Evolutionary conservation across 2,888 invertebrate species (phyloP).

Genomic region (Volucella bombylans): DNA sequence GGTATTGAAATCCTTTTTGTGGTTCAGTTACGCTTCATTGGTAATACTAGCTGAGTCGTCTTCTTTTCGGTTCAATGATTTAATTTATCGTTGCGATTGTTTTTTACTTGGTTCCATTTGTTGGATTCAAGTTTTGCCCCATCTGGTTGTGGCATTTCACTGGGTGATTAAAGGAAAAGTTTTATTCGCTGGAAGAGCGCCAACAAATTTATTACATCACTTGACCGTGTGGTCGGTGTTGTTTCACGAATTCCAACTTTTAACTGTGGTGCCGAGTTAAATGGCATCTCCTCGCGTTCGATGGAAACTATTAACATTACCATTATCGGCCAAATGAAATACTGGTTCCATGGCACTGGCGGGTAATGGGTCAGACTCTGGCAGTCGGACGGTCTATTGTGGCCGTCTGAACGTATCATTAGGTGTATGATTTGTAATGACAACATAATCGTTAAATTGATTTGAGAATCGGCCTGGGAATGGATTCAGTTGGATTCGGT

Average conservation of each 20-base stretch:
- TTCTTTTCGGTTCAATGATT: conserved; percentile 59
- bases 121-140: conserved; percentile 54
- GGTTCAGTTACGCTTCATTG: conserved; percentile 22
- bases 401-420: conserved; percentile 74
- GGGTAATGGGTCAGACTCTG: conserved; percentile 25
- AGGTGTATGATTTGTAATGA: conserved; percentile 76
- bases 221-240: conserved; percentile 39
- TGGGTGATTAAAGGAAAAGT: conserved; percentile 66
- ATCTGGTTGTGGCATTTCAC: conserved; percentile 69
- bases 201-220: conserved; percentile 67
- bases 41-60: conserved; percentile 19
- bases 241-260: conserved; percentile 30
- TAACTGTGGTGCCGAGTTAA: conserved; percentile 18
- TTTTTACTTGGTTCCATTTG: conserved; percentile 10
- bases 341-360: conserved; percentile 44
- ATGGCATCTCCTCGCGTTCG: conserved; percentile 39
- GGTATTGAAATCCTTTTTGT: conserved; percentile 46
- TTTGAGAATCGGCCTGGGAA: conserved; percentile 56
- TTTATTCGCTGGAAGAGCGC: conserved; percentile 2
- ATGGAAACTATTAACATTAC: conserved; percentile 63
- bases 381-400: conserved; percentile 30
- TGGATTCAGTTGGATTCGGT: conserved; percentile 12
- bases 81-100: conserved; percentile 46
- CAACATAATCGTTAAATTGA: conserved; percentile 76
- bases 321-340: conserved; percentile 62